Base-by-base conservation (phyloP, 2,888 invertebrate genomes). In the Odontothrips loti region DNA sequence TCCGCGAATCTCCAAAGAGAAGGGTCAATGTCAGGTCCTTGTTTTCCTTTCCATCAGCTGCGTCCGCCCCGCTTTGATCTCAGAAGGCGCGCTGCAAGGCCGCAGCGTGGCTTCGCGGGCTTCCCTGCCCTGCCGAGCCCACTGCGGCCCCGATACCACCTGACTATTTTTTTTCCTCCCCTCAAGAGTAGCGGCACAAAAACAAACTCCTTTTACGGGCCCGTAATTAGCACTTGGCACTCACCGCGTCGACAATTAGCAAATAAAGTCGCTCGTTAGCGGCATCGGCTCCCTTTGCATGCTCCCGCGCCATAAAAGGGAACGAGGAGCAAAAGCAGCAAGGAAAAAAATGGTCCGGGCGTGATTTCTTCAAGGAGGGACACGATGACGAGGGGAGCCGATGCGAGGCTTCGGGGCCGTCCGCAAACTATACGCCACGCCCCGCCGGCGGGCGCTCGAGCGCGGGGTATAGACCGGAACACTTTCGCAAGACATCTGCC, bases 241-340 rank as follows among this genome's bases (percentile, higher is more conserved):
- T 27, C 68, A 68, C 23, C 68, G 11, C n/a, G 10, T 0, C 68
- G 68, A 75, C 68, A 75, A 75, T 75, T 75, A 75, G 68, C 68
- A 75, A 75, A 75, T 75, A 75, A 75, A 75, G 68, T 12, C 27
- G 68, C 68, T 75, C 68, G 68, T 75, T 75, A 75, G 68, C 68
- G 23, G 68, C 23, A 75, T 75, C 27, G 68, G 27, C 68, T 58
- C 58, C n/a, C n/a, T n/a, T n/a, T n/a, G n/a, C n/a, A n/a, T n/a
- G n/a, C n/a, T n/a, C n/a, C n/a, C 20, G 58, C 58, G 68, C 23
- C 68, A 27, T 75, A 75, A 75, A 75, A 75, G 68, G 27, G 10
- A 75, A 75, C 27, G 68, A 75, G 68, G 68, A 8, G 68, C 6
- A 75, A 27, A 75, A 75, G 23, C 12, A 27, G 6, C 10, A 6